These are phyloP conservation scores for Poeciliopsis paucimaculata DNA, from an alignment of 2,797 vertebrate genomes.

Conservation along the genomic window DNA sequence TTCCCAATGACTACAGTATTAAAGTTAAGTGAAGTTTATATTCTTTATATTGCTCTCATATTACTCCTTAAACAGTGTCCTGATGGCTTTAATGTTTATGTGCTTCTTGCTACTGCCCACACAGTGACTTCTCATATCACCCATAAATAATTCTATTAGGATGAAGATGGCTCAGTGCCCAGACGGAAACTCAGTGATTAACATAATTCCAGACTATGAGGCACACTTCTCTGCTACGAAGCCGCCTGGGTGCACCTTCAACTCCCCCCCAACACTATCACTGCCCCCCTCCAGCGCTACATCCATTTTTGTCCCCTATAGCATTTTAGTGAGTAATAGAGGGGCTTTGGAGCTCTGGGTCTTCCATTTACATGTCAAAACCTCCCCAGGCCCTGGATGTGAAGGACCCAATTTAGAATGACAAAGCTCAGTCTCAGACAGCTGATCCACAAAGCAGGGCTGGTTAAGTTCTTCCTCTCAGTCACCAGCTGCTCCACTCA, in stretches of 20 bases:
- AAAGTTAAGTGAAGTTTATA: background rate
- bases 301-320: slow-evolving; percentile 67
- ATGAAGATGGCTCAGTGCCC: slow-evolving; percentile 64
- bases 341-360: slow-evolving; percentile 66
- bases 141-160: slow-evolving; percentile 61
- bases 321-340: slow-evolving; percentile 75
- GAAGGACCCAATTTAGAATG: slow-evolving; percentile 79
- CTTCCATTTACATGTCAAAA: slow-evolving; percentile 79
- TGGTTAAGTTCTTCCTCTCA: slow-evolving; percentile 85
- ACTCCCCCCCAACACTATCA: background rate
- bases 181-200: slow-evolving; percentile 70
- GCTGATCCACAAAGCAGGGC: slow-evolving; percentile 83
- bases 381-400: slow-evolving; percentile 72
- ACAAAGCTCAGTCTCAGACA: slow-evolving; percentile 81
- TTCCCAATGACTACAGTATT: background rate
- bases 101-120: slow-evolving; percentile 22
- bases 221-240: slow-evolving; percentile 74
- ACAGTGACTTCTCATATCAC: slow-evolving; percentile 37
- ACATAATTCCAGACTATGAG: slow-evolving; percentile 75
- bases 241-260: slow-evolving; percentile 39
- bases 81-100: slow-evolving; percentile 15
- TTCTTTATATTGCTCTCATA: background rate
- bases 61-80: slow-evolving; percentile 3
- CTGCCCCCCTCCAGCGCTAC: slow-evolving; percentile 36
- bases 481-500: slow-evolving; percentile 84